Conservation (phyloP, 2,797 vertebrate species). For the Numenius phaeopus region DNA sequence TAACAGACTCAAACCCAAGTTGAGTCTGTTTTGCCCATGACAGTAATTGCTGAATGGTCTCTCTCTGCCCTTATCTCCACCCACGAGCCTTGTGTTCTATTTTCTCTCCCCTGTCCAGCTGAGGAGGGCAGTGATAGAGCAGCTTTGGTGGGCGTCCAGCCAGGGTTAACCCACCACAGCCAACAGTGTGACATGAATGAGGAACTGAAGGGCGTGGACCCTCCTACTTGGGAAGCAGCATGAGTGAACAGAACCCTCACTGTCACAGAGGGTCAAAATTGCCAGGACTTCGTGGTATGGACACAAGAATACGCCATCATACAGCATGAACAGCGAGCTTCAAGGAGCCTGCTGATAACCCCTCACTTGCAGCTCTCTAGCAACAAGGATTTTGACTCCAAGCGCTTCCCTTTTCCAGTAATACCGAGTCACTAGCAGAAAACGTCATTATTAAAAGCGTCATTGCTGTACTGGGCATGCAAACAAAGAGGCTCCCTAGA, state of each 20-base stretch:
- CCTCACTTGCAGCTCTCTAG: not conserved
- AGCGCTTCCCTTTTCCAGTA: not conserved
- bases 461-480: not conserved
- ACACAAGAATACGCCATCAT: not conserved
- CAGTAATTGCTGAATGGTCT: not conserved
- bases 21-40: not conserved
- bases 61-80: not conserved
- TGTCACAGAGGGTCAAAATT: accelerated
- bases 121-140: not conserved
- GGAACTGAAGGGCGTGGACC: not conserved
- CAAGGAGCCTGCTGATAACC: not conserved
- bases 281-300: not conserved
- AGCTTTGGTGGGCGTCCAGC: not conserved
- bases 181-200: accelerated
- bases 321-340: accelerated
- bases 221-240: not conserved
- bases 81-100: not conserved
- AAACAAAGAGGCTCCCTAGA: not conserved
- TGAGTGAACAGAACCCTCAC: not conserved
- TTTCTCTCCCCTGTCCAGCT: not conserved
- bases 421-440: not conserved
- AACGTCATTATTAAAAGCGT: not conserved
- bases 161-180: not conserved
- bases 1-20: too few relatives aligned
- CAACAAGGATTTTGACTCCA: not conserved